Evolutionary conservation across 1,140 invertebrate species (phyloP).

Genomic region (Lepidurus couesii): DNA sequence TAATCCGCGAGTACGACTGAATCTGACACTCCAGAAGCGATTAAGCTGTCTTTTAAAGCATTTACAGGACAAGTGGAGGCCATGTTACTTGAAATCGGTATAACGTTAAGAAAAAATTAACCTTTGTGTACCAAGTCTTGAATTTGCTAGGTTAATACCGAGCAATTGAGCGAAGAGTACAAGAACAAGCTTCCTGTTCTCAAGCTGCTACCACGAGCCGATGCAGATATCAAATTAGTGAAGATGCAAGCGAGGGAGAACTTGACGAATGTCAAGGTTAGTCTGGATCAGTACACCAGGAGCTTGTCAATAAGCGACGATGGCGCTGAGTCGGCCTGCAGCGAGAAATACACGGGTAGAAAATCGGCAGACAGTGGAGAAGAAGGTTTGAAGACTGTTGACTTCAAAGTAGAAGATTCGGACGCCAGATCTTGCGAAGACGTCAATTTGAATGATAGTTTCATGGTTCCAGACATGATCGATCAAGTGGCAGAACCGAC

Average conservation of each 20-base stretch:
- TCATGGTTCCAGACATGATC: background rate
- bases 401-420: conserved; percentile 6
- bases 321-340: background rate
- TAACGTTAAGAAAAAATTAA: background rate
- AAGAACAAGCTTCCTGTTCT: background rate
- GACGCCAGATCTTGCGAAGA: conserved; percentile 28
- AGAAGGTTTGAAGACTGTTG: background rate
- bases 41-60: conserved; percentile 66
- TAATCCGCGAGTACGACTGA: conserved; percentile 75
- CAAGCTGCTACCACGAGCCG: background rate
- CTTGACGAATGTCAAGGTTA: conserved; percentile 1
- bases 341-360: background rate
- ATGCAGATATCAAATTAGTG: background rate
- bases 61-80: conserved; percentile 70
- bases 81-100: conserved; percentile 32
- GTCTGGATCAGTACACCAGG: conserved; percentile 6
- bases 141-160: background rate
- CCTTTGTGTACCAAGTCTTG: background rate
- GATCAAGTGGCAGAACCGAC: conserved; percentile 24
- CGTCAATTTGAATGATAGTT: background rate
- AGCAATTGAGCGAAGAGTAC: conserved; percentile 28
- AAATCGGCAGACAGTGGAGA: conserved; percentile 20
- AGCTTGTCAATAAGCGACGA: background rate
- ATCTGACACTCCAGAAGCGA: conserved; percentile 67
- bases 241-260: background rate